These are phyloP conservation scores for Cepaea hortensis DNA, from an alignment of 2,888 invertebrate genomes.

Conservation along the genomic window DNA sequence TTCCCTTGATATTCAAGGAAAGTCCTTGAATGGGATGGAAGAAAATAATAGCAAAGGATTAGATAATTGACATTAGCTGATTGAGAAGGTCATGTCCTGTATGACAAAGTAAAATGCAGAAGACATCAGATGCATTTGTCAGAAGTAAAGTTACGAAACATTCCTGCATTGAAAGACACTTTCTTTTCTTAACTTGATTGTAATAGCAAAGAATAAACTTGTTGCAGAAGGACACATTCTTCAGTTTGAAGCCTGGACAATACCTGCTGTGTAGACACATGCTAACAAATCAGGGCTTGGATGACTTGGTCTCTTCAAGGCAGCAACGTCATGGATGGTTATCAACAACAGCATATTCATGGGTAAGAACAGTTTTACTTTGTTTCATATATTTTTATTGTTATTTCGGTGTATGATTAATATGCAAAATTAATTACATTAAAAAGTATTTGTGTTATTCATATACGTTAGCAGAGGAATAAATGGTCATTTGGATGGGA, in stretches of 20 bases:
- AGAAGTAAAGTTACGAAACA: neutral
- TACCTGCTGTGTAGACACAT: conserved; percentile 58
- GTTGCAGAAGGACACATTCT: conserved; percentile 40
- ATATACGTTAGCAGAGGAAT: too few species aligned
- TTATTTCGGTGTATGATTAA: too few species aligned
- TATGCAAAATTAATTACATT: too few species aligned
- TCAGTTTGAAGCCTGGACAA: conserved; percentile 52
- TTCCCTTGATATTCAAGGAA: too few species aligned
- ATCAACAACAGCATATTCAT: conserved; percentile 58
- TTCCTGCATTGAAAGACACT: neutral
- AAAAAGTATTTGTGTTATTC: too few species aligned
- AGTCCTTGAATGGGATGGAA: too few species aligned
- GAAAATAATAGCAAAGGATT: too few species aligned
- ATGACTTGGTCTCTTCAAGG: conserved; percentile 52
- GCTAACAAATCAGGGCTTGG: conserved; percentile 54
- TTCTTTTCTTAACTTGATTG: neutral
- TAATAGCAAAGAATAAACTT: neutral
- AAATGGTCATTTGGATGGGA: too few species aligned
- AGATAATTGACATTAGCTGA: too few species aligned
- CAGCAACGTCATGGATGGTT: conserved; percentile 54
- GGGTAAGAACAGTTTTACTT: conserved; percentile 46
- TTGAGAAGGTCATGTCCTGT: too few species aligned
- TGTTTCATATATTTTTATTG: neutral
- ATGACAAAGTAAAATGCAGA: too few species aligned
- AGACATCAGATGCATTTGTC: neutral